Conservation (phyloP, 2,888 invertebrate species). For the Eupithecia inturbata region DNA sequence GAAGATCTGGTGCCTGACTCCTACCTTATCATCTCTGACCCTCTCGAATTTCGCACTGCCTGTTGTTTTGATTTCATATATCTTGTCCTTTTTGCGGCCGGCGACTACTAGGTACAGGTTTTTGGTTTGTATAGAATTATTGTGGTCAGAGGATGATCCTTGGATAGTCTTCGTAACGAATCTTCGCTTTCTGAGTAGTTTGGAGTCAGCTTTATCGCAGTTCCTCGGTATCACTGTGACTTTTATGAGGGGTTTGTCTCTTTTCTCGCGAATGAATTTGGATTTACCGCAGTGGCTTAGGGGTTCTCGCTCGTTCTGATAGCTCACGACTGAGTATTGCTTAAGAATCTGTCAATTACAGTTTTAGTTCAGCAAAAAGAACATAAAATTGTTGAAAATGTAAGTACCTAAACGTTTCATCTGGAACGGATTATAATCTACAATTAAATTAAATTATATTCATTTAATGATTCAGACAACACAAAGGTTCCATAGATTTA, state of each 20-base stretch:
- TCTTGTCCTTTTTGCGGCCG: constrained; percentile 57
- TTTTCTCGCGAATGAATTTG: not conserved
- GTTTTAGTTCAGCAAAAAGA: not conserved
- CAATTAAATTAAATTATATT: too few relatives aligned
- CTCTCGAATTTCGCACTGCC: constrained; percentile 59
- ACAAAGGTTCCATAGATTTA: too few relatives aligned
- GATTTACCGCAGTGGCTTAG: not conserved
- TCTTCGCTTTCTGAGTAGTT: constrained; percentile 45
- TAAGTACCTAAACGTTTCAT: not conserved
- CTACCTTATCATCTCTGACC: constrained; percentile 54
- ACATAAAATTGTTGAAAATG: not conserved
- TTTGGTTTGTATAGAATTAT: constrained; percentile 57
- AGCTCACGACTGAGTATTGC: constrained; percentile 50
- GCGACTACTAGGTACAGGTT: constrained; percentile 59
- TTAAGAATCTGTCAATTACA: constrained; percentile 51
- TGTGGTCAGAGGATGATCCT: constrained; percentile 58
- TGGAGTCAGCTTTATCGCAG: constrained; percentile 44
- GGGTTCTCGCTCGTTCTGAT: constrained; percentile 7
- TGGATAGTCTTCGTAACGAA: constrained; percentile 50
- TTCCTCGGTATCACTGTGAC: constrained; percentile 64
- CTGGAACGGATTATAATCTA: not conserved
- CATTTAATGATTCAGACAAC: too few relatives aligned
- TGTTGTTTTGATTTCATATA: constrained; percentile 64
- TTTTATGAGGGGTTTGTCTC: constrained; percentile 60
- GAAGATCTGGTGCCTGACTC: constrained; percentile 52